A percentile compares a stretch with the other conserved stretches of the same genome.
phyloP scores from a whole-genome alignment of 2,797 vertebrate genomes.

The Anguilla megastoma region DNA sequence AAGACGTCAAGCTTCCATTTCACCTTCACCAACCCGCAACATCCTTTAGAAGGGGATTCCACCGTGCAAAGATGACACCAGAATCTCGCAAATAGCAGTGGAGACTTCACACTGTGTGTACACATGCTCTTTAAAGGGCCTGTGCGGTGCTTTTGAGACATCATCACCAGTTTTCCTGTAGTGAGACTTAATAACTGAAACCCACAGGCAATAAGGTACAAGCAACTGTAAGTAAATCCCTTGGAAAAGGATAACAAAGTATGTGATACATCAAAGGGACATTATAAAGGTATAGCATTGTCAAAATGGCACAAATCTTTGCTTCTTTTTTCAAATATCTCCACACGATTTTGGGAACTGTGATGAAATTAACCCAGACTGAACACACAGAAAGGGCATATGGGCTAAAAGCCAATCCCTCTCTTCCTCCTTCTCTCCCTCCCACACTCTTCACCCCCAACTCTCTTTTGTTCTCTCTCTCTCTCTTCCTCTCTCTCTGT shows the following conservation, averaged over 20 bases:
- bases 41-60: not conserved
- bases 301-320: not conserved
- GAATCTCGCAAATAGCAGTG: not conserved
- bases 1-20: slow-evolving; percentile 19
- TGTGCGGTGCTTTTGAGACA: not conserved
- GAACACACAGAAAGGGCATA: not conserved
- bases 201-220: not conserved
- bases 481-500: not conserved
- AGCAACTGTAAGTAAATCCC: not conserved
- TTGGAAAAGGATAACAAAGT: not conserved
- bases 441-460: not conserved
- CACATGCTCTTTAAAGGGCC: not conserved
- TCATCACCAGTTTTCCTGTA: not conserved
- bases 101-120: not conserved
- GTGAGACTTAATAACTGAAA: not conserved
- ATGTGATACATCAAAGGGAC: not conserved
- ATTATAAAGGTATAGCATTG: not conserved
- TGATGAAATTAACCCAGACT: not conserved
- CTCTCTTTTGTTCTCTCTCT: not conserved
- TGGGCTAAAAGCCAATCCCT: not conserved
- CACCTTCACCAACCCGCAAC: not conserved
- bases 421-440: not conserved
- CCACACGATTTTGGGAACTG: not conserved
- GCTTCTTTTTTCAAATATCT: not conserved
- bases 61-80: not conserved